Conservation (phyloP, 2,113 vertebrate genomes). For the Colossoma macropomum region DNA sequence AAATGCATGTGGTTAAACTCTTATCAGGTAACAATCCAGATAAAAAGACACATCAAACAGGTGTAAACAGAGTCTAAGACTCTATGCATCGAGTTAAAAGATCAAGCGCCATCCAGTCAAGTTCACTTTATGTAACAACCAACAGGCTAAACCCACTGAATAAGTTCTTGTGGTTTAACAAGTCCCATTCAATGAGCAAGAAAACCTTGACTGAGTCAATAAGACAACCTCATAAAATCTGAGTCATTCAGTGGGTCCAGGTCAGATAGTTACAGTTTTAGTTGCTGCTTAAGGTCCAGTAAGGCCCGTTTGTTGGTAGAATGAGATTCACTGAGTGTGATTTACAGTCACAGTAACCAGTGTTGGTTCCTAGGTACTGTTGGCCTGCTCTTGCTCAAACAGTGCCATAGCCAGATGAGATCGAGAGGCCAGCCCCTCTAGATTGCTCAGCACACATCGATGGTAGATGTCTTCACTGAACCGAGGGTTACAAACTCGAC, state of each 20-base stretch:
- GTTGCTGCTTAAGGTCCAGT: background rate
- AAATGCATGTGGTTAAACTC: too few species aligned
- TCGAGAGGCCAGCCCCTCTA: constrained; percentile 91
- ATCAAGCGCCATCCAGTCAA: background rate
- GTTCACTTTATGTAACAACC: background rate
- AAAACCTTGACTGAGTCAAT: background rate
- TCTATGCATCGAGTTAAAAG: background rate
- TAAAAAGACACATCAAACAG: too few species aligned
- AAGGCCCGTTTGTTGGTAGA: constrained; percentile 33
- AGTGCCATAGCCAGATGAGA: constrained; percentile 91
- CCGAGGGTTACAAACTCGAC: constrained; percentile 86
- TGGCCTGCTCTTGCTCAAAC: constrained; percentile 95
- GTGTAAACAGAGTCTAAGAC: background rate
- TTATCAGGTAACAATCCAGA: too few species aligned
- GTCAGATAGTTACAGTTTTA: background rate
- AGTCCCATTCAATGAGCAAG: background rate
- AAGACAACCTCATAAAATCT: background rate
- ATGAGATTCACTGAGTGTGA: constrained; percentile 5
- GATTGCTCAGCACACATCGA: constrained; percentile 92
- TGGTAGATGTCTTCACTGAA: constrained; percentile 95
- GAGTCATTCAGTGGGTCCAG: constrained; percentile 14
- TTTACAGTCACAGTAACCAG: background rate
- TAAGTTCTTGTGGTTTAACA: background rate
- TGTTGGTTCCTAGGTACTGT: constrained; percentile 82
- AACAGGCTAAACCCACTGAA: constrained; percentile 11